Evolutionary conservation across 2,888 invertebrate species (phyloP), one percentile per base, ranked within the genome.

Genomic region (Suillia variegata): DNA sequence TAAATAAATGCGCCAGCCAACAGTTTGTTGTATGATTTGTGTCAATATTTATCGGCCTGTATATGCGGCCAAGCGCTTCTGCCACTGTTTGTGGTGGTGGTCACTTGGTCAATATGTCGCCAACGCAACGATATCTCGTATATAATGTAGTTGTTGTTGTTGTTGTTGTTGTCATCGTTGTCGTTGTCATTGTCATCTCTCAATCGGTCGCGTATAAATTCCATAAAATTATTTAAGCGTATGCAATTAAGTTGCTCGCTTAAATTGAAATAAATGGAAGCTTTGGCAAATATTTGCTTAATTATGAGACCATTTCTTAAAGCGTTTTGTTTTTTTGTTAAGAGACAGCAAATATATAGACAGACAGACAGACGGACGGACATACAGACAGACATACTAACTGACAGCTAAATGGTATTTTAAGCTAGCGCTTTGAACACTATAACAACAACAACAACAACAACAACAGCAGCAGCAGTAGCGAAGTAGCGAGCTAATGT

Each of bases 191-290:
- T 24, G 24, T 13, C 26, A 24, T 6, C 6, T 13, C 49, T 24
- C 24, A 26, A 50, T 2, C 26, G 15, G 4, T 6, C 20, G 5
- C 17, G 20, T 52, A 26, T n/a, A 58, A 57, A 58, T 54, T 53
- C 58, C 53, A 48, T 34, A 34, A 34, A 58, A 48, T 58, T 53
- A 54, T 48, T 58, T 34, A 48, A 58, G 53, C 58, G 53, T 17
- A 18, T 22, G 49, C 38, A 48, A 54, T 31, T 48, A 48, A 58
- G 53, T 53, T 53, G 38, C 53, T 48, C 53, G 26, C 26, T n/a
- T n/a, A 38, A 48, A 53, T 34, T 49, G 24, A 53, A 48, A 38
- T 22, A 53, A 47, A 48, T 47, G 21, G 53, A 54, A 34, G 45
- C 38, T 53, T 48, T 38, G 15, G 38, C 54, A 50, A 49, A 50